Base-by-base conservation (phyloP, 2,113 vertebrate species). In the Laterallus jamaicensis region DNA sequence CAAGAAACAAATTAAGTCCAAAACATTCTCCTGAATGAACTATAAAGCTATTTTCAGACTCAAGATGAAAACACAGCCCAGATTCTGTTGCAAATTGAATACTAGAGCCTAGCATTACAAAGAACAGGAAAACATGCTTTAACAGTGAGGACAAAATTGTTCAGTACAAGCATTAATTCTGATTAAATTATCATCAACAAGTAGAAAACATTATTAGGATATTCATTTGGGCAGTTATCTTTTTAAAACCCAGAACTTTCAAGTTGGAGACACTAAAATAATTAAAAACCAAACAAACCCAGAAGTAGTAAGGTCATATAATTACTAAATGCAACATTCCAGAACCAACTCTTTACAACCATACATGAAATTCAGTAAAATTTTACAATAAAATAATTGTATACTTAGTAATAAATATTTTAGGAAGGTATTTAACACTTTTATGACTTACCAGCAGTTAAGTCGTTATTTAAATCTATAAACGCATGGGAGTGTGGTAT, bases 401-500 rank as follows among this genome's bases (percentile, higher is more conserved):
- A 47, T 47, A 47, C 44, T 47, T 47, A 47, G 44, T 17, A 47
- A n/a, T 35, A 59, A 82, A 28, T 58, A 89, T 63, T 83, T 75
- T 56, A 70, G 79, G 32, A 80, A 78, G 28, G 20, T 47, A 75
- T 83, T 59, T 88, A 88, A 78, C 35, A 66, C 3, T 66, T 84
- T 20, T 24, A 29, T 54, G 85, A 97, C 99, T 99, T 95, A 99
- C 99, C 99, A 60, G 99, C 99, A 40, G 99, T 98, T 78, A 99
- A 99, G 96, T 99, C 99, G 92, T 98, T 98, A 97, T 98, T 99
- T 95, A 99, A 98, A 96, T 99, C 99, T 92, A 99, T 99, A 93
- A 99, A 99, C 1, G 99, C 99, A 73, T 99, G 99, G 29, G 99
- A 99, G 91, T 99, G 99, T 16, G 99, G 99, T 59, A 93, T 86